Base-by-base conservation (phyloP, 2,113 vertebrate species). In the Nestor notabilis region DNA sequence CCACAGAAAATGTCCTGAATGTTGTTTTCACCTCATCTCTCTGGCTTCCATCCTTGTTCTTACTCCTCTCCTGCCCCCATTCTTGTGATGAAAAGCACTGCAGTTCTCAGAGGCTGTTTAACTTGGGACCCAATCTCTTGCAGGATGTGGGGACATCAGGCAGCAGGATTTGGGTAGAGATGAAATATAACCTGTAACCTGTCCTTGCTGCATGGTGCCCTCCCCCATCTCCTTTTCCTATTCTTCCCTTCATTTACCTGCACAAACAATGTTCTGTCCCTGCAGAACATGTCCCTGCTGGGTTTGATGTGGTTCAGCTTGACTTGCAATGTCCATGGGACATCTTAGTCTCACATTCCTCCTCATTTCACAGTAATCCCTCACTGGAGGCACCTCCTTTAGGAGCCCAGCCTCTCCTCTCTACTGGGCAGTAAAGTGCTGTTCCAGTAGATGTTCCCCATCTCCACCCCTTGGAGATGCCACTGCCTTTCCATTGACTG, bases 391-490 rank as follows among this genome's bases (percentile, higher is more conserved):
- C 17, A 35, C 19, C 19, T 74, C n/a, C 11, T 91, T 50, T 71
- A 46, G 37, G 28, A 87, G 15, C 14, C 25, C 77, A 52, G 37
- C 29, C 37, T 71, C 43, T 74, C n/a, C 41, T 74, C 50, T 65
- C 37, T 68, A 7, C 5, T 64, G 43, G 82, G 70, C 89, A 86
- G 58, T 11, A 53, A 71, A 71, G 44, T 17, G 25, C 69, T 75
- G 28, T 71, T 93, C 68, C 77, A 74, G 7, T 53, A 81, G 63
- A 31, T 49, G n/a, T 85, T 20, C 27, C 47, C 71, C 93, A 80
- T 44, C 63, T 95, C 76, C 53, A 89, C n/a, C 17, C 76, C n/a
- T 69, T 10, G 4, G 88, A 92, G 89, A 58, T 58, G 58, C 43
- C 2, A 0, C 49, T 74, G 68, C 37, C 53, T 70, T 83, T 86